Conservation (phyloP, 1,140 invertebrate genomes). For the Cydia fagiglandana region DNA sequence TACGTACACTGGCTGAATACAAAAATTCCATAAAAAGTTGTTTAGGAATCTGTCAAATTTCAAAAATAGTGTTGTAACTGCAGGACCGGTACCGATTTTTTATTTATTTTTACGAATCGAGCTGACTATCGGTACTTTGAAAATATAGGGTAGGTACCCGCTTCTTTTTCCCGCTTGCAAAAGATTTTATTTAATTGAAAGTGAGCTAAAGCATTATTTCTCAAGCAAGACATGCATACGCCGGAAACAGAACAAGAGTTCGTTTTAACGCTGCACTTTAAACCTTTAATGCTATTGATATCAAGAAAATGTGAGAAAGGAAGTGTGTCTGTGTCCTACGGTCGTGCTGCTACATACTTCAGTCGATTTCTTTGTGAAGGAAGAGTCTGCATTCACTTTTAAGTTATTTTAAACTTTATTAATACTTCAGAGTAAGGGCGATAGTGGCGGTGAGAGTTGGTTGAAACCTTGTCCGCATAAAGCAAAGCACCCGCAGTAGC, state of each 20-base stretch:
- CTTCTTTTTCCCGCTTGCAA: neutral
- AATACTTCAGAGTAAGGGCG: conserved; percentile 64
- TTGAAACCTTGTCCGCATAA: conserved; percentile 70
- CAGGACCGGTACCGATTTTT: neutral
- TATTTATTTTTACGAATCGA: neutral
- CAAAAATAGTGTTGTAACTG: conserved; percentile 57
- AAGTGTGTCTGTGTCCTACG: conserved; percentile 61
- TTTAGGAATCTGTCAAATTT: conserved; percentile 41
- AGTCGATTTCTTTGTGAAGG: conserved; percentile 63
- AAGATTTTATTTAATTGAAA: conserved; percentile 38
- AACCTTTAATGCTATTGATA: conserved; percentile 68
- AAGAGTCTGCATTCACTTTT: conserved; percentile 52
- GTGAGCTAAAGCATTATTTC: conserved; percentile 54
- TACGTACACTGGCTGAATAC: neutral
- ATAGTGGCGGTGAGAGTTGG: conserved; percentile 72
- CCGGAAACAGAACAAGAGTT: conserved; percentile 71
- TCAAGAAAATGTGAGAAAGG: conserved; percentile 78
- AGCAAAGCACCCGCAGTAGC: conserved; percentile 74
- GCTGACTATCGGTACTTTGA: neutral
- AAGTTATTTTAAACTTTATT: conserved; percentile 65
- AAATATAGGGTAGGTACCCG: neutral
- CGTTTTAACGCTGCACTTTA: conserved; percentile 66
- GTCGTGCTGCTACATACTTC: conserved; percentile 66
- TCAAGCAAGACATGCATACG: conserved; percentile 47
- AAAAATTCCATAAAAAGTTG: neutral